These are phyloP conservation scores for Stenodema calcarata DNA, from an alignment of 2,888 invertebrate genomes.

Conservation along the genomic window DNA sequence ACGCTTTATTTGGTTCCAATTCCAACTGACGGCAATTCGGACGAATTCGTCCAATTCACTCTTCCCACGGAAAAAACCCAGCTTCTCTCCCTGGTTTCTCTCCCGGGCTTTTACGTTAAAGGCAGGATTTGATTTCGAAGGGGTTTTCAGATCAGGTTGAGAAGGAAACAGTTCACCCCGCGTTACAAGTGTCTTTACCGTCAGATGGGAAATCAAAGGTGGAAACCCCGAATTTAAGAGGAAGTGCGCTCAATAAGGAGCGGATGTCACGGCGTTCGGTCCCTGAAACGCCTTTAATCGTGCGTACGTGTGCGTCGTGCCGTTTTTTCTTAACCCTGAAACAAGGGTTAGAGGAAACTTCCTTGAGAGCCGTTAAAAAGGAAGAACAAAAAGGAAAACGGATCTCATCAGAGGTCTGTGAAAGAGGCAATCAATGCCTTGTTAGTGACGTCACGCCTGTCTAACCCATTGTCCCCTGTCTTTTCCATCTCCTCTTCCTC, in stretches of 20 bases:
- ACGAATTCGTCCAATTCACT: neutral
- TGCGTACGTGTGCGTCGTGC: conserved; percentile 6
- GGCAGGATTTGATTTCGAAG: conserved; percentile 1
- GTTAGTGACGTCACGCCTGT: conserved; percentile 29
- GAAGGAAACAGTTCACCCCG: neutral
- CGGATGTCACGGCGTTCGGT: conserved; percentile 16
- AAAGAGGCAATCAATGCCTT: conserved; percentile 39
- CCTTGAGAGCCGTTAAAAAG: neutral
- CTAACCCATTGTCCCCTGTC: neutral
- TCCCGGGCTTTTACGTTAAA: too few species aligned
- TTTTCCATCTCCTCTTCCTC: neutral
- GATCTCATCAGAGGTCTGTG: conserved; percentile 28
- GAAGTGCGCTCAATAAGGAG: neutral
- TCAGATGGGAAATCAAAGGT: conserved; percentile 3
- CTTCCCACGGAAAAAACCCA: neutral
- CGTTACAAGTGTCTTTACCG: neutral
- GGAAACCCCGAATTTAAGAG: neutral
- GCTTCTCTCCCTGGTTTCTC: neutral
- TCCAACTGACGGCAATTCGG: neutral
- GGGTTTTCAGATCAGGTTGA: neutral
- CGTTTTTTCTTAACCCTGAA: neutral
- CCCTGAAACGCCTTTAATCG: conserved; percentile 1
- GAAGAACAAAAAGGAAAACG: conserved; percentile 20
- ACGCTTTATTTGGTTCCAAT: neutral
- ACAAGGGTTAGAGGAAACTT: neutral